A percentile compares a stretch with the other conserved stretches of the same genome.
Evolutionary conservation across 2,888 invertebrate genomes (phyloP).

Genomic region (Drosophila meridiana): DNA sequence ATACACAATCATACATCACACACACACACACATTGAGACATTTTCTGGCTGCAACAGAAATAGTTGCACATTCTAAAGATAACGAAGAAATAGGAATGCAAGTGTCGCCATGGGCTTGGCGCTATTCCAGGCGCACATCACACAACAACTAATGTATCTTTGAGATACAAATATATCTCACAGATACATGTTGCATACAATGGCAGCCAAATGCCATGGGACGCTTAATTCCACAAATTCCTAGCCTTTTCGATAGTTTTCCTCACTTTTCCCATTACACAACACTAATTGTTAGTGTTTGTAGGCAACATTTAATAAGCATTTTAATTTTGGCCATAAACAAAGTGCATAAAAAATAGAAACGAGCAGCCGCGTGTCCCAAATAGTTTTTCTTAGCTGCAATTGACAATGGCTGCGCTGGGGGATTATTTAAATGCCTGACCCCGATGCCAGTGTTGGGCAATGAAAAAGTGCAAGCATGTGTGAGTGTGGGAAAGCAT

Average conservation of each 20-base stretch:
- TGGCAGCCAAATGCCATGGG: conserved; percentile 43
- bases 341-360: background rate
- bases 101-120: conserved; percentile 68
- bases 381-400: conserved; percentile 37
- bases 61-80: conserved; percentile 70
- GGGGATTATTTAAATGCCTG: conserved; percentile 43
- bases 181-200: conserved; percentile 9
- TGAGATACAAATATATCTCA: conserved; percentile 41
- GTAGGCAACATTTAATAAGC: conserved; percentile 26
- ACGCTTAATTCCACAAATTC: conserved; percentile 43
- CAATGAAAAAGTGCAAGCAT: conserved; percentile 5
- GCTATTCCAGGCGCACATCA: conserved; percentile 52
- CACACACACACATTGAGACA: conserved; percentile 23
- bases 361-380: conserved; percentile 24
- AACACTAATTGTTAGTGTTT: conserved; percentile 59
- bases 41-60: conserved; percentile 55
- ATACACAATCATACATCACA: conserved; percentile 1
- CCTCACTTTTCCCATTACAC: background rate
- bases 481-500: background rate
- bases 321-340: conserved; percentile 10
- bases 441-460: conserved; percentile 39
- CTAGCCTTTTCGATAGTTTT: background rate
- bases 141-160: conserved; percentile 30
- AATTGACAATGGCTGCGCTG: conserved; percentile 37
- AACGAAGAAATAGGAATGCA: conserved; percentile 44